A percentile compares a stretch with the other conserved stretches of the same genome.
phyloP scores from a whole-genome alignment of 1,140 invertebrate genomes.

The Brachionus sp. region DNA sequence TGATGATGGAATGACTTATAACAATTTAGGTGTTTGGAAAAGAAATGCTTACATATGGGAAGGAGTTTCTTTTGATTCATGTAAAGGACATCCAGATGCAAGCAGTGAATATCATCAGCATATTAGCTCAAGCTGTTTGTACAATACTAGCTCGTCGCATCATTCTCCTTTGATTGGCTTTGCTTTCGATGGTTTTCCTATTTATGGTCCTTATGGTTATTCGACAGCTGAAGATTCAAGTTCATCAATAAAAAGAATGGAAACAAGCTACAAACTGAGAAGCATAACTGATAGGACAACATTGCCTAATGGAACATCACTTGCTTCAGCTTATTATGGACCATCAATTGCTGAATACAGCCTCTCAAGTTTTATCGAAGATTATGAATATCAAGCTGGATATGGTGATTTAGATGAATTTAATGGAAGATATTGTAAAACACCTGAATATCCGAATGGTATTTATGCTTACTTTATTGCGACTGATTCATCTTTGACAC shows the following conservation, averaged over 20 bases:
- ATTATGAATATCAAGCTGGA: not conserved
- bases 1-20: not conserved
- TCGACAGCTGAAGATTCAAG: not conserved
- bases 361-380: not conserved
- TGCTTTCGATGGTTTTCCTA: constrained; percentile 28
- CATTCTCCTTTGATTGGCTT: constrained; percentile 8
- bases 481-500: not conserved
- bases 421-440: constrained; percentile 19
- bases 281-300: not conserved
- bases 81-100: constrained; percentile 2
- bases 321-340: not conserved
- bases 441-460: constrained; percentile 21
- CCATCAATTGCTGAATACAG: not conserved
- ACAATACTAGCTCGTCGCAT: not conserved
- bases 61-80: not conserved
- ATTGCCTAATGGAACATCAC: not conserved
- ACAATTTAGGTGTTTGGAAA: constrained; percentile 22
- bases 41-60: not conserved
- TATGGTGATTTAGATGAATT: constrained; percentile 14
- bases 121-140: not conserved
- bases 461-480: not conserved
- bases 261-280: not conserved
- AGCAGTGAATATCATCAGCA: not conserved
- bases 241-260: not conserved
- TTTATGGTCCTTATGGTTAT: constrained; percentile 20